Conservation (phyloP, 2,888 invertebrate species). For the Xestia c-nigrum region DNA sequence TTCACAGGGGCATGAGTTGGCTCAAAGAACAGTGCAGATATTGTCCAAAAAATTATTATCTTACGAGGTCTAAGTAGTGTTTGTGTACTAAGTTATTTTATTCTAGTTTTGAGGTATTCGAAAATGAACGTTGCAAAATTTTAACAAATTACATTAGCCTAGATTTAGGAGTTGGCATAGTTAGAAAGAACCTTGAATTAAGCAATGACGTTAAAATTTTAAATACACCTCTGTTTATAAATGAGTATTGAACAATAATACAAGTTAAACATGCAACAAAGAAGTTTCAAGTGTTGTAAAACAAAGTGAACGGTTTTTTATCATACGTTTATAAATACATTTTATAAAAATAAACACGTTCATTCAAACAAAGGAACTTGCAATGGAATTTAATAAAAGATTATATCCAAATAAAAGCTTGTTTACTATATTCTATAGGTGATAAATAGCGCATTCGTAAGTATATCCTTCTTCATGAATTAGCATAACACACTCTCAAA, state of each 20-base stretch:
- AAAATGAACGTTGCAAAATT: not conserved
- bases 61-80: not conserved
- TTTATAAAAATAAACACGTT: slow-evolving; percentile 26
- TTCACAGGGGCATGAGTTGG: not conserved
- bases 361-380: slow-evolving; percentile 39
- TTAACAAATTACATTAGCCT: not conserved
- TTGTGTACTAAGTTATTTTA: not conserved
- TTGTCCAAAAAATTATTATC: not conserved
- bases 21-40: not conserved
- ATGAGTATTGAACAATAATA: not conserved
- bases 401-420: not conserved
- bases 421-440: not conserved
- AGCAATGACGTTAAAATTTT: not conserved
- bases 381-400: slow-evolving; percentile 9
- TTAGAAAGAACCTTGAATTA: not conserved
- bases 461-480: not conserved
- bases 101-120: not conserved
- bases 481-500: not conserved
- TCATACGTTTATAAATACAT: slow-evolving; percentile 26
- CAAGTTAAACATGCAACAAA: slow-evolving; percentile 17
- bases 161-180: not conserved
- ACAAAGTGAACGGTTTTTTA: slow-evolving; percentile 31
- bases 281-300: not conserved
- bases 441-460: not conserved
- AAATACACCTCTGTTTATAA: not conserved